These are phyloP conservation scores for Vombatus ursinus DNA, from an alignment of 2,113 vertebrate genomes.

Conservation along the genomic window DNA sequence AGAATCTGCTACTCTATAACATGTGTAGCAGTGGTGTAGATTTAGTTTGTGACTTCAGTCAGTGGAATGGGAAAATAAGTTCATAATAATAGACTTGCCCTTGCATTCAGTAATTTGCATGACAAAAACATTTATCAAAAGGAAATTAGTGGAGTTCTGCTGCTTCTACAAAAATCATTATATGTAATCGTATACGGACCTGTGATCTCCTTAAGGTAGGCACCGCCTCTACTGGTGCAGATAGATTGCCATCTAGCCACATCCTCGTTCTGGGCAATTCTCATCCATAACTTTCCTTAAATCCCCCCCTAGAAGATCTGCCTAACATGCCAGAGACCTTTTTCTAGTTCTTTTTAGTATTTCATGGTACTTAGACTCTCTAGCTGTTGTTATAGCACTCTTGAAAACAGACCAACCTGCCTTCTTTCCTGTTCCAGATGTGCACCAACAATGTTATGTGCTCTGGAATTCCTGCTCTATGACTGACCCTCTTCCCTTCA, in stretches of 20 bases:
- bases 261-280: neutral
- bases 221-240: neutral
- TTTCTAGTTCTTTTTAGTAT: neutral
- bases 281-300: neutral
- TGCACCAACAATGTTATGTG: neutral
- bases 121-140: neutral
- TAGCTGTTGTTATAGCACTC: neutral
- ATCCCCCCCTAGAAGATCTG: neutral
- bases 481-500: neutral
- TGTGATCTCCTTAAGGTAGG: neutral
- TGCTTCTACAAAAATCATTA: neutral
- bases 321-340: neutral
- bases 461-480: neutral
- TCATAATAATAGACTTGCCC: neutral
- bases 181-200: neutral
- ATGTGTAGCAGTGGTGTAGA: neutral
- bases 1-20: neutral
- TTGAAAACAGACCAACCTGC: neutral
- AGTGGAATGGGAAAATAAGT: neutral
- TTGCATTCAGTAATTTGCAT: neutral
- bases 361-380: neutral
- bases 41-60: neutral
- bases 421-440: neutral
- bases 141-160: neutral
- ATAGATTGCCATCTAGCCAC: neutral